These are phyloP conservation scores for Palythoa grandis DNA, from an alignment of 92 coral and sea anemone species.

Conservation along the genomic window DNA sequence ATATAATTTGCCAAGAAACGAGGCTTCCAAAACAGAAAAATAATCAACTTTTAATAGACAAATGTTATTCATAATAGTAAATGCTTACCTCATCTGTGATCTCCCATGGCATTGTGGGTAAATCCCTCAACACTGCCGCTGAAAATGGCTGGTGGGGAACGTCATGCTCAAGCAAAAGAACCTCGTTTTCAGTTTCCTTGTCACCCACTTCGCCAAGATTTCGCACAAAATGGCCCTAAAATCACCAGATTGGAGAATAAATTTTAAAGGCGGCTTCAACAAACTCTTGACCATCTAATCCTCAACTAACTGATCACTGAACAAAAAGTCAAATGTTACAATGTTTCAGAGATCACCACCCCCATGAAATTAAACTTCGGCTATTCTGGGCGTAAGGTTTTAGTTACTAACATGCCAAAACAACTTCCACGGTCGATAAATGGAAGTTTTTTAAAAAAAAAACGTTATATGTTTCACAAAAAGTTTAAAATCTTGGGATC, in stretches of 20 bases:
- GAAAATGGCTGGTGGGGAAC: conserved; percentile 95
- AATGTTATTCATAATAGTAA: background rate
- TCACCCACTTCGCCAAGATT: conserved; percentile 96
- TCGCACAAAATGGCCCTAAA: conserved; percentile 97
- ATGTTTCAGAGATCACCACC: too few relatives aligned
- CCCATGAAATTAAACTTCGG: too few relatives aligned
- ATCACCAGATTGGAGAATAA: background rate
- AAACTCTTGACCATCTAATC: background rate
- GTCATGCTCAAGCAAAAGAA: conserved; percentile 90
- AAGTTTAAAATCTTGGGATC: too few relatives aligned
- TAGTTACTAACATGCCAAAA: too few relatives aligned
- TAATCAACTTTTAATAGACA: too few relatives aligned
- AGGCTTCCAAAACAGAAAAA: too few relatives aligned
- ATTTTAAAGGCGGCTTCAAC: background rate
- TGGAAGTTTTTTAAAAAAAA: too few relatives aligned
- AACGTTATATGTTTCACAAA: too few relatives aligned
- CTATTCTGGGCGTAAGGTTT: too few relatives aligned
- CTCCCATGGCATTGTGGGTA: conserved; percentile 94
- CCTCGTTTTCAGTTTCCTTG: conserved; percentile 94
- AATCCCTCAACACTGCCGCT: conserved; percentile 85
- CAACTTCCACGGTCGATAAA: too few relatives aligned
- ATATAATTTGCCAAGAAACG: too few relatives aligned
- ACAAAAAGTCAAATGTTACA: too few relatives aligned
- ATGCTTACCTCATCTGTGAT: conserved; percentile 85
- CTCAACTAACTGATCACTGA: background rate